phyloP scores from a whole-genome alignment of 2,797 vertebrate genomes.

The Okamejei kenojei region DNA sequence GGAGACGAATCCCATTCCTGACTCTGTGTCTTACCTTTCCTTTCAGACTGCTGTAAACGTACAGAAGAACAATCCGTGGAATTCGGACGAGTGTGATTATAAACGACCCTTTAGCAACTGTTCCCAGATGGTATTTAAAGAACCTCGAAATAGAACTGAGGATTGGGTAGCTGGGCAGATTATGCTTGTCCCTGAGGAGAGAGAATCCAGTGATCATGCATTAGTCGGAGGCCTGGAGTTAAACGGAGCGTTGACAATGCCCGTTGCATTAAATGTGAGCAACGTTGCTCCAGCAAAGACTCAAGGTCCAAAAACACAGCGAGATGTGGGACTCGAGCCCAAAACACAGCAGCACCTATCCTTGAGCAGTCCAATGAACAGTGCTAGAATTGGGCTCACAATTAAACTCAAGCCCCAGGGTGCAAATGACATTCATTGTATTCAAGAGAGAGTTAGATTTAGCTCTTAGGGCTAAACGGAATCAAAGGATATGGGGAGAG shows the following conservation, averaged over 20 bases:
- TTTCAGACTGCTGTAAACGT: constrained; percentile 48
- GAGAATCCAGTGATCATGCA: constrained; percentile 41
- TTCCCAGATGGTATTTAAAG: constrained; percentile 66
- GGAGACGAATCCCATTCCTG: not conserved
- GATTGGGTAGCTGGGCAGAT: constrained; percentile 52
- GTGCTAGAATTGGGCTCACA: not conserved
- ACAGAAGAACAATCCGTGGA: constrained; percentile 55
- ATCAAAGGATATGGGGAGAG: too few relatives aligned
- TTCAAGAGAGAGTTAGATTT: too few relatives aligned
- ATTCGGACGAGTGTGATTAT: constrained; percentile 55
- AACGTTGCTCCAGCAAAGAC: not conserved
- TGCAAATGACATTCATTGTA: not conserved
- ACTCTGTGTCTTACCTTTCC: constrained; percentile 54
- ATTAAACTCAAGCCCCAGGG: not conserved
- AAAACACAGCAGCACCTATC: not conserved
- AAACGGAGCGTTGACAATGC: not conserved
- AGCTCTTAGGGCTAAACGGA: too few relatives aligned
- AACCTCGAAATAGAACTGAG: constrained; percentile 59
- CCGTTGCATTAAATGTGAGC: too few relatives aligned
- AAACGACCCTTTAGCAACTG: constrained; percentile 61
- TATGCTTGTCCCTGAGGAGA: constrained; percentile 59
- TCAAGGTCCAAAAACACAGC: not conserved
- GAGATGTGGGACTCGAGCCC: not conserved
- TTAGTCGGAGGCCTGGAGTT: not conserved
- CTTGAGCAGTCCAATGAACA: not conserved